phyloP scores from a whole-genome alignment of 2,888 invertebrate genomes.

The Spilarctia lutea region DNA sequence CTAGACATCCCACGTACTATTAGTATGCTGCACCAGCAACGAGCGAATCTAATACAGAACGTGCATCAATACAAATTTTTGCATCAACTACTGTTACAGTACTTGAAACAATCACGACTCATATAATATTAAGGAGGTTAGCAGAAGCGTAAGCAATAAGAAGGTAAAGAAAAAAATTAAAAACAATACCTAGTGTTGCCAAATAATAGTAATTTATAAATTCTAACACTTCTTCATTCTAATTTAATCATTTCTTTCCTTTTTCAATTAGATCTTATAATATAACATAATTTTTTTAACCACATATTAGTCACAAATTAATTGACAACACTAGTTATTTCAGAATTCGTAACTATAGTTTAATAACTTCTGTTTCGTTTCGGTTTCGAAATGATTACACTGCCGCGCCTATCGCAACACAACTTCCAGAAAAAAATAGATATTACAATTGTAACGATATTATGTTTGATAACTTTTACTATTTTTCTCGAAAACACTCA shows the following conservation, averaged over 20 bases:
- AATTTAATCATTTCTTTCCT: neutral
- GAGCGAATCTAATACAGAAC: slow-evolving; percentile 95
- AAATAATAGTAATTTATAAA: neutral
- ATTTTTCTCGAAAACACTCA: slow-evolving; percentile 4
- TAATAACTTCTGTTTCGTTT: no score
- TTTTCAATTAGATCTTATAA: neutral
- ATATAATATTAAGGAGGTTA: slow-evolving; percentile 82
- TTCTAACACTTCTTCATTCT: neutral
- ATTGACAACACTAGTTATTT: neutral
- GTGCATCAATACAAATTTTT: slow-evolving; percentile 96
- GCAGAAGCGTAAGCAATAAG: neutral
- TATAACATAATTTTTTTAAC: no score
- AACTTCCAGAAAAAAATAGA: neutral
- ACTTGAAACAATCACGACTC: slow-evolving; percentile 94
- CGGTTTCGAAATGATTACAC: neutral
- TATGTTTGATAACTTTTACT: slow-evolving; percentile 10
- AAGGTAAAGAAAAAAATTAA: neutral
- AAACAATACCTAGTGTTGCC: slow-evolving; percentile 1
- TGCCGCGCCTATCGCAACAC: neutral
- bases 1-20: slow-evolving; percentile 94
- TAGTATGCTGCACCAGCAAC: slow-evolving; percentile 93
- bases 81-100: slow-evolving; percentile 93
- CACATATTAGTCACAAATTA: neutral
- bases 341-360: neutral
- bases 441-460: slow-evolving; percentile 6